phyloP scores from a whole-genome alignment of 1,140 invertebrate genomes.

The Himalopsyche phryganea region DNA sequence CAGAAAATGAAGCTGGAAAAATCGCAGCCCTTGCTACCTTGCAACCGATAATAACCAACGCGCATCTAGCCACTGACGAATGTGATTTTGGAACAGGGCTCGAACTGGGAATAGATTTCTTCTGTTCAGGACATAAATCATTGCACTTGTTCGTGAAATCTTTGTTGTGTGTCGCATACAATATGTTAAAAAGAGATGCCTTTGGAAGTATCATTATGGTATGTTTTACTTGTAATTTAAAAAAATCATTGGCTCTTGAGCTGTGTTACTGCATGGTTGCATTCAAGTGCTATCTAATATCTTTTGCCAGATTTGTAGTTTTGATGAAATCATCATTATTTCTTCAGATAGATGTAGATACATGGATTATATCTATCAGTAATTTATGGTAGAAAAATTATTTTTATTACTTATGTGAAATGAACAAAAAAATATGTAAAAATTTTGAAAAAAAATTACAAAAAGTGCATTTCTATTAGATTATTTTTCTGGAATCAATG shows the following conservation, averaged over 20 bases:
- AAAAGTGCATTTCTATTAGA: too few species aligned
- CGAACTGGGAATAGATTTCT: slow-evolving; percentile 83
- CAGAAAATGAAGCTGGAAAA: slow-evolving; percentile 58
- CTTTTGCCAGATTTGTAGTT: too few species aligned
- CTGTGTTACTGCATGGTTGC: too few species aligned
- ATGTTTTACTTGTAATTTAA: slow-evolving; percentile 17
- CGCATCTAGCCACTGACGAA: slow-evolving; percentile 88
- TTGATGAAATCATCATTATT: too few species aligned
- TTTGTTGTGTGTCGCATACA: slow-evolving; percentile 74
- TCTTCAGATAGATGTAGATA: too few species aligned
- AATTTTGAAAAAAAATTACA: too few species aligned
- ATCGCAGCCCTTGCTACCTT: slow-evolving; percentile 60
- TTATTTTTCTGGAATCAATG: too few species aligned
- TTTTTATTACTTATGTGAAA: too few species aligned
- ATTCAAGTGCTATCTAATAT: too few species aligned
- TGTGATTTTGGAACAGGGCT: slow-evolving; percentile 90
- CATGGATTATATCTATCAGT: too few species aligned
- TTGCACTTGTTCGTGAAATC: slow-evolving; percentile 64
- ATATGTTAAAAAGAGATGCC: slow-evolving; percentile 65
- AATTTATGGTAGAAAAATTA: too few species aligned
- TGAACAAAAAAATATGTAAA: too few species aligned
- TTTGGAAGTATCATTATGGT: slow-evolving; percentile 72
- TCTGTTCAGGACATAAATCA: slow-evolving; percentile 67
- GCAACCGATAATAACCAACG: slow-evolving; percentile 73
- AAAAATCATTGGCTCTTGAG: background rate